Evolutionary conservation across 2,113 vertebrate genomes (phyloP).

Genomic region (Riparia riparia): DNA sequence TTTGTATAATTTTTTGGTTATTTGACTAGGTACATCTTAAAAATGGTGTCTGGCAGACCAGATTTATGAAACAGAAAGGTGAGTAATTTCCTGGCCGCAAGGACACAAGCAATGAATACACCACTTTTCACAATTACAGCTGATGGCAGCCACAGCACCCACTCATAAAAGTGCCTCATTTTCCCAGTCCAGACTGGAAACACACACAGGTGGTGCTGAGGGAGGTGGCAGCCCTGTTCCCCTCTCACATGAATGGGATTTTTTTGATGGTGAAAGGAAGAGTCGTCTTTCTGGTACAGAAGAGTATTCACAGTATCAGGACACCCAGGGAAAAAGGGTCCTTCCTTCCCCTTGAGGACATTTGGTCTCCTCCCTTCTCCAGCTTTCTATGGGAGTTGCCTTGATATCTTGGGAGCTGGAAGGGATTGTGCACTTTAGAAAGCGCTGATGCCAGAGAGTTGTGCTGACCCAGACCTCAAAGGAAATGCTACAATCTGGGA

Average conservation of each 20-base stretch:
- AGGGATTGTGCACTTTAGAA: neutral
- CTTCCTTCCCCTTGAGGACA: neutral
- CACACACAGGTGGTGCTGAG: accelerated
- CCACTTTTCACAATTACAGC: neutral
- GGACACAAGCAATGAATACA: neutral
- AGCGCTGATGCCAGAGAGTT: neutral
- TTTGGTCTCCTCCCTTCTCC: neutral
- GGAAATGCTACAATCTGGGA: neutral
- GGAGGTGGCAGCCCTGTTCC: neutral
- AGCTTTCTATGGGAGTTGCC: neutral
- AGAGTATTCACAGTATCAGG: neutral
- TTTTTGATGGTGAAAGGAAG: neutral
- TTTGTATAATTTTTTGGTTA: neutral
- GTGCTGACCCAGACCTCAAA: neutral
- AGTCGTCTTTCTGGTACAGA: neutral
- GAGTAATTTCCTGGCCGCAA: neutral
- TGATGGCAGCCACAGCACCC: neutral
- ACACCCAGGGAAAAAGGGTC: neutral
- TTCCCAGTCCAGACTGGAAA: neutral
- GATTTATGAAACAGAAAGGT: neutral
- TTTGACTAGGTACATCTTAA: neutral
- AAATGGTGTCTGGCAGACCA: neutral
- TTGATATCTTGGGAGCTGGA: neutral
- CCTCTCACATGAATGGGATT: neutral
- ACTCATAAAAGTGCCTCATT: neutral